Conservation (phyloP, 2,888 invertebrate species). For the Craniophora ligustri region DNA sequence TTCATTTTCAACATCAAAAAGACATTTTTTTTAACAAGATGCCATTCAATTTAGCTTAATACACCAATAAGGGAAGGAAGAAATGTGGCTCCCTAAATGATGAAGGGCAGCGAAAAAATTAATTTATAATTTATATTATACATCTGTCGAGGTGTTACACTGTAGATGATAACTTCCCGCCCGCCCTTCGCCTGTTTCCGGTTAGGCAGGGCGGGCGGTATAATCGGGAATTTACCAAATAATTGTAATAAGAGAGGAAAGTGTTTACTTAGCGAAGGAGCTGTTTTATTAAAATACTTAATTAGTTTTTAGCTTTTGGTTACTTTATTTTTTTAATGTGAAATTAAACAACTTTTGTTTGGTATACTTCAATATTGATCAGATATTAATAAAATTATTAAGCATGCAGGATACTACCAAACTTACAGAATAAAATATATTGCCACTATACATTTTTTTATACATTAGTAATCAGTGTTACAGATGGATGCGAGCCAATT, state of each 20-base stretch:
- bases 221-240: slow-evolving; percentile 64
- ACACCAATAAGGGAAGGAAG: slow-evolving; percentile 4
- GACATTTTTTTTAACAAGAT: slow-evolving; percentile 1
- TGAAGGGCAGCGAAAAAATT: slow-evolving; percentile 27
- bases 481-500: too few species aligned
- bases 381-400: too few species aligned
- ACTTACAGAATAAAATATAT: too few species aligned
- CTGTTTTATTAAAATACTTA: slow-evolving; percentile 44
- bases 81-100: slow-evolving; percentile 24
- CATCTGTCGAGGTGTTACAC: slow-evolving; percentile 56
- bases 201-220: slow-evolving; percentile 49
- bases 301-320: slow-evolving; percentile 39
- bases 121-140: slow-evolving; percentile 49
- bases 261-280: slow-evolving; percentile 41
- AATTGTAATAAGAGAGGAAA: slow-evolving; percentile 56
- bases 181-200: slow-evolving; percentile 47
- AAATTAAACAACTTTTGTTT: too few species aligned
- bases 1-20: neutral
- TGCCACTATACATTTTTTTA: too few species aligned
- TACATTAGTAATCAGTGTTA: too few species aligned
- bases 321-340: slow-evolving; percentile 11
- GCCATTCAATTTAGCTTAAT: slow-evolving; percentile 13
- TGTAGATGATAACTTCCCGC: slow-evolving; percentile 59
- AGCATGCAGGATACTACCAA: too few species aligned
- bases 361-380: too few species aligned